Percentiles rank a stretch among this genome's conserved stretches.
phyloP scores from a whole-genome alignment of 1,140 invertebrate genomes.

The Hyles euphorbiae region DNA sequence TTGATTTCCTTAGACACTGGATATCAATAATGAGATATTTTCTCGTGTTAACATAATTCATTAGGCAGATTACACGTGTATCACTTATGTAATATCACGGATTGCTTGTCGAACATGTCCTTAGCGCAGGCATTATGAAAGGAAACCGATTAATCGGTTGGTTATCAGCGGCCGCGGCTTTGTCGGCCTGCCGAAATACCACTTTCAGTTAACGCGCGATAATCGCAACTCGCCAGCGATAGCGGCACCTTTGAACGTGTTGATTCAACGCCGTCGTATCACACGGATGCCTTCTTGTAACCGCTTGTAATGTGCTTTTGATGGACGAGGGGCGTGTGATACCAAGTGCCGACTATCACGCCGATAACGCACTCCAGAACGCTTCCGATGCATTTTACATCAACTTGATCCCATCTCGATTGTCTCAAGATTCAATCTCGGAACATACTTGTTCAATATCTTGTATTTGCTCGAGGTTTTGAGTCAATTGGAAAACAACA shows the following conservation, averaged over 20 bases:
- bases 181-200: slow-evolving; percentile 84
- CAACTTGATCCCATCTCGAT: slow-evolving; percentile 28
- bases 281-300: slow-evolving; percentile 58
- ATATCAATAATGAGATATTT: no score
- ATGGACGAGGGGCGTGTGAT: slow-evolving; percentile 62
- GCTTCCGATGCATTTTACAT: slow-evolving; percentile 25
- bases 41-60: background rate
- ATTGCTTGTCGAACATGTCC: slow-evolving; percentile 52
- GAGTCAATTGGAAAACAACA: no score
- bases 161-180: slow-evolving; percentile 54
- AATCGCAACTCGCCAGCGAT: slow-evolving; percentile 49
- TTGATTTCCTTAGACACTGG: no score
- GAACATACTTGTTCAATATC: no score
- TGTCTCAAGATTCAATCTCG: background rate
- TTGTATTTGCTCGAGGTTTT: no score
- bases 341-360: slow-evolving; percentile 27
- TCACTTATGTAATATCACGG: slow-evolving; percentile 30
- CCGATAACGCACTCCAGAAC: slow-evolving; percentile 29
- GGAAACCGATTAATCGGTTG: slow-evolving; percentile 63
- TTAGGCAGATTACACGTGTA: slow-evolving; percentile 45
- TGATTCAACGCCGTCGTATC: slow-evolving; percentile 58
- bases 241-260: slow-evolving; percentile 65
- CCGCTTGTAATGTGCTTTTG: slow-evolving; percentile 66
- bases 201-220: slow-evolving; percentile 93
- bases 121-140: slow-evolving; percentile 42